Evolutionary conservation across 2,888 invertebrate genomes (phyloP), one percentile per base, ranked within the genome.

Genomic region (Polietes domitor): DNA sequence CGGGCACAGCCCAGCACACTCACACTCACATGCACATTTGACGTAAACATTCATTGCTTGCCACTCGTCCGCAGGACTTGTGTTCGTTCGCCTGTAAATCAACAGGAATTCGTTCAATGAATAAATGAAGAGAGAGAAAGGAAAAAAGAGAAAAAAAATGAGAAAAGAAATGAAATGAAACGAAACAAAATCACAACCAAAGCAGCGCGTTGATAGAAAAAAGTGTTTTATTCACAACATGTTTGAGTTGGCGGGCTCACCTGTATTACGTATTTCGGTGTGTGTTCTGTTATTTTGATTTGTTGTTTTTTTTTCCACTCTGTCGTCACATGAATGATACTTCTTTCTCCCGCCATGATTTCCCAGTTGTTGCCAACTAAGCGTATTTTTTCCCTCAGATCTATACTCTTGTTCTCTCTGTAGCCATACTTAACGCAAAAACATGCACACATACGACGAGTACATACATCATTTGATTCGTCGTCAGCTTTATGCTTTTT

Each of bases 311-410:
- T 24, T 15, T 10, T 55, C 7, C 12, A 41, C 41, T 0, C 1
- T 58, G 26, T 26, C 26, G 24, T 24, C 58, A 24, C 26, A 26
- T 26, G 26, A 24, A 7, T 26, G 58, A 58, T 58, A 26, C 58
- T 3, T 26, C 53, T 19, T 53, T 53, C 21, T 24, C 58, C 24
- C 24, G 15, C 43, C 68, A n/a, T 68, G 37, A 37, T 17, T n/a
- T 37, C n/a, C 65, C 65, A 19, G 65, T 65, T 65, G 41, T 65
- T 65, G 68, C 68, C 43, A 68, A 43, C 41, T 68, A 68, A 68
- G 68, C 68, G 10, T 21, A 68, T 68, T 68, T 65, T 68, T 68
- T n/a, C 63, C 32, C 32, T 15, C 19, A 37, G 65, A 19, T 17
- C 32, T 10, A 21, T n/a, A n/a, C 15, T 37, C 21, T 37, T n/a